phyloP scores from a whole-genome alignment of 2,797 vertebrate species.

The Phaenicophaeus curvirostris region DNA sequence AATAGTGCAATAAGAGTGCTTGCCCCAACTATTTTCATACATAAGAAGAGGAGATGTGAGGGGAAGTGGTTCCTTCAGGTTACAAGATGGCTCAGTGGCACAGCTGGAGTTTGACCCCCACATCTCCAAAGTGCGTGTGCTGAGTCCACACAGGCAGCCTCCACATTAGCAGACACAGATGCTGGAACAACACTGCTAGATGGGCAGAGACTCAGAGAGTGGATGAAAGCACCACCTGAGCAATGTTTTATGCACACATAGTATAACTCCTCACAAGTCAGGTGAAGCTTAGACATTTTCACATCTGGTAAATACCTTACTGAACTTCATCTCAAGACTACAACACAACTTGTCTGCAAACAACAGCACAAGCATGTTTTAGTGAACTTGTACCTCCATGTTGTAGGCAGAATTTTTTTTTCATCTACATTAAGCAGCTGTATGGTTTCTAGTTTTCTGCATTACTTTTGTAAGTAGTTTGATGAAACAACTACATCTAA shows the following conservation, averaged over 20 bases:
- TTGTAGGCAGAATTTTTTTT: neutral
- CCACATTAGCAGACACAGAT: neutral
- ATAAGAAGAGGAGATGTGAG: neutral
- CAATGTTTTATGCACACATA: neutral
- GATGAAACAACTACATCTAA: neutral
- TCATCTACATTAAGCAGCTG: neutral
- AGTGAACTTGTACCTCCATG: neutral
- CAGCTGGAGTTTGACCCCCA: neutral
- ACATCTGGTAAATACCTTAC: neutral
- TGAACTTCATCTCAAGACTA: neutral
- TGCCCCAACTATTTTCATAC: neutral
- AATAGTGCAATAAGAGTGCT: neutral
- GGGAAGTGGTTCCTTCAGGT: neutral
- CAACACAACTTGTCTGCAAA: neutral
- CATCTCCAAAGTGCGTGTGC: neutral
- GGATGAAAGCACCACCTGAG: neutral
- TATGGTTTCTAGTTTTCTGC: neutral
- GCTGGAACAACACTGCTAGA: neutral
- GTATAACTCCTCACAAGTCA: neutral
- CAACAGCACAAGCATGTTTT: neutral
- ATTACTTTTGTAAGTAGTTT: neutral
- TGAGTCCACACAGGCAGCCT: rapidly evolving
- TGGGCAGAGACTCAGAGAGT: neutral
- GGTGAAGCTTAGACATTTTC: neutral
- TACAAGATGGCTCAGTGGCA: neutral